These are phyloP conservation scores for Odontothrips loti DNA, from an alignment of 2,888 invertebrate genomes.

Conservation along the genomic window DNA sequence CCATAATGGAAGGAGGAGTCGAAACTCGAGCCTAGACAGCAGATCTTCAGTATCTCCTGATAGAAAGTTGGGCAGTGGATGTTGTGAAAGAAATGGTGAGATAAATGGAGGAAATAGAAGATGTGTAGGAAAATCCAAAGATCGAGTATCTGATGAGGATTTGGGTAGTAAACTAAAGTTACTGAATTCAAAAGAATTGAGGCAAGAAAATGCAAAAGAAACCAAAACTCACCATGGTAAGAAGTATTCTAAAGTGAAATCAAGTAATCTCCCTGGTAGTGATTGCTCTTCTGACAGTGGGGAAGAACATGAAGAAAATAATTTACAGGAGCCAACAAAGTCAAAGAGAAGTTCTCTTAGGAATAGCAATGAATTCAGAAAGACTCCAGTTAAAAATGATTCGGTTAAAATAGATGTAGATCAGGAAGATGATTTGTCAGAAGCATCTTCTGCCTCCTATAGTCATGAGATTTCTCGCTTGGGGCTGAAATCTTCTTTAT, in stretches of 20 bases:
- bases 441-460: not conserved
- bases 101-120: not conserved
- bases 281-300: not conserved
- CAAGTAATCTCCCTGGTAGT: conserved; percentile 42
- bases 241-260: conserved; percentile 43
- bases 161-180: conserved; percentile 41
- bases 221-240: conserved; percentile 42
- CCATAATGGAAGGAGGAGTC: conserved; percentile 34
- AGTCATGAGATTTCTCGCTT: conserved; percentile 40
- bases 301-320: not conserved
- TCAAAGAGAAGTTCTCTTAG: not conserved
- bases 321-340: not conserved
- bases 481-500: not conserved
- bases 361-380: not conserved
- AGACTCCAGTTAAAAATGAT: not conserved
- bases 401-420: not conserved
- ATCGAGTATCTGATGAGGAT: not conserved
- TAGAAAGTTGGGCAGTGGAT: not conserved
- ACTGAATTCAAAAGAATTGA: conserved; percentile 40
- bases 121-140: not conserved
- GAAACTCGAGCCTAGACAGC: not conserved
- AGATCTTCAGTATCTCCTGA: not conserved
- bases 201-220: conserved; percentile 40
- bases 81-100: conserved; percentile 33
- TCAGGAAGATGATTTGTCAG: not conserved